Evolutionary conservation across 2,113 vertebrate species (phyloP), one percentile per base, ranked within the genome.

Genomic region (Penelope pileata): DNA sequence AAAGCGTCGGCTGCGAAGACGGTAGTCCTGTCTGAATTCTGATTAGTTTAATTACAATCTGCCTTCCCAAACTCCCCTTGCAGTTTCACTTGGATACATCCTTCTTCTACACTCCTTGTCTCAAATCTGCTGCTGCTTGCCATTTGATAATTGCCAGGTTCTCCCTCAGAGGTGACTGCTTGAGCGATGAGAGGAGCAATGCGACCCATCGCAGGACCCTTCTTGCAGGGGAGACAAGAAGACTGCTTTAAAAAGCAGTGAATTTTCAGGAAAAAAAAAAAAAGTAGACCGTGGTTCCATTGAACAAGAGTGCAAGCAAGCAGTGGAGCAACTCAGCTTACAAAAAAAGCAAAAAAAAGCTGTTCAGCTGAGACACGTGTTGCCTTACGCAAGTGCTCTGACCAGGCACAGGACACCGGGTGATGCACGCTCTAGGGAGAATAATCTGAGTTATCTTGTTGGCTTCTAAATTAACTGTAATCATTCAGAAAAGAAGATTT

Each of bases 261-360:
- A n/a, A 56, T 56, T n/a, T 56, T 21, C 32, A 32, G 16, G 54
- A 17, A 12, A 58, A 58, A 58, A 54, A 56, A 9, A 30, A 17
- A 30, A 56, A 12, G 4, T 12, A 56, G 16, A 45, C 23, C 10
- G 17, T n/a, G 38, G 53, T 12, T 51, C 43, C 2, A 1, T 63
- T 45, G 86, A 90, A 69, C 9, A 58, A 69, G 47, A 90, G 12
- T 1, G 1, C 77, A 81, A 81, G 73, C 3, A 7, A 81, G 34
- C 24, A 90, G 21, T 0, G 0, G 15, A 66, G 62, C 0, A 0
- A 40, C 43, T 83, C 34, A 18, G 38, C 76, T 85, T 56, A 56
- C 3, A 9, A 86, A 69, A 15, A 48, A 40, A 64, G 50, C 63
- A 50, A 58, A 69, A 74, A 51, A 62, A 73, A 70, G 10, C 24